These are phyloP conservation scores for Eupithecia abbreviata DNA, from an alignment of 2,888 invertebrate species.

Conservation along the genomic window DNA sequence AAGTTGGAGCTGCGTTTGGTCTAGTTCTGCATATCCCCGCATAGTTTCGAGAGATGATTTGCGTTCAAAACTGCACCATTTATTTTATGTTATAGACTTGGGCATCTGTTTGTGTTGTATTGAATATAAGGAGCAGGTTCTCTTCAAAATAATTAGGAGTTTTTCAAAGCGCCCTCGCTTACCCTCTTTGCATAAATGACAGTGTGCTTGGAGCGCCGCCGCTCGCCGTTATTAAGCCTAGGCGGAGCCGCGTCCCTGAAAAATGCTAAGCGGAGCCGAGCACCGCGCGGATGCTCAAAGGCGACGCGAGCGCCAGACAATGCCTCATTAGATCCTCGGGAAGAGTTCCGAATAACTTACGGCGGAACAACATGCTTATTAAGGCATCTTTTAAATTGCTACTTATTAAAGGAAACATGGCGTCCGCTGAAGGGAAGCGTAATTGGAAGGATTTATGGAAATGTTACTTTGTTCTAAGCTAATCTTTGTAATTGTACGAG, in stretches of 20 bases:
- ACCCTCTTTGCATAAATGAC: conserved; percentile 1
- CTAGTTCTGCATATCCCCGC: not conserved
- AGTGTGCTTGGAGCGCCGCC: not conserved
- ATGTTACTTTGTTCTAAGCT: not conserved
- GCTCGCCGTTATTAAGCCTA: conserved; percentile 42
- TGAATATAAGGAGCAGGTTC: not conserved
- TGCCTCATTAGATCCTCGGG: conserved; percentile 26
- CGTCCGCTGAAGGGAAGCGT: not conserved
- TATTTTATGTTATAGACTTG: not conserved
- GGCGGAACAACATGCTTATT: conserved; percentile 24
- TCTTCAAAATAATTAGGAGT: not conserved
- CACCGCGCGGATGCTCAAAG: conserved; percentile 34
- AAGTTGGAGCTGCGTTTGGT: conserved; percentile 13
- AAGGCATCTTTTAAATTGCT: conserved; percentile 11
- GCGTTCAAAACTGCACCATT: not conserved
- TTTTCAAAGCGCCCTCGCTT: not conserved
- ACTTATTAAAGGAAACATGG: conserved; percentile 3
- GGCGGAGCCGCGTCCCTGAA: conserved; percentile 36
- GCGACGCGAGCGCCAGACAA: conserved; percentile 27
- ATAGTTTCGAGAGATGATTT: not conserved
- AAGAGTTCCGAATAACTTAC: conserved; percentile 28
- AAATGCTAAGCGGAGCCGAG: conserved; percentile 50
- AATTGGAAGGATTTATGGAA: conserved; percentile 10
- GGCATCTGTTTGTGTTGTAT: not conserved
- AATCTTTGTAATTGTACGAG: not conserved